Evolutionary conservation across 2,888 invertebrate species (phyloP), one percentile per base, ranked within the genome.

Genomic region (Flabesymbios commensalis): DNA sequence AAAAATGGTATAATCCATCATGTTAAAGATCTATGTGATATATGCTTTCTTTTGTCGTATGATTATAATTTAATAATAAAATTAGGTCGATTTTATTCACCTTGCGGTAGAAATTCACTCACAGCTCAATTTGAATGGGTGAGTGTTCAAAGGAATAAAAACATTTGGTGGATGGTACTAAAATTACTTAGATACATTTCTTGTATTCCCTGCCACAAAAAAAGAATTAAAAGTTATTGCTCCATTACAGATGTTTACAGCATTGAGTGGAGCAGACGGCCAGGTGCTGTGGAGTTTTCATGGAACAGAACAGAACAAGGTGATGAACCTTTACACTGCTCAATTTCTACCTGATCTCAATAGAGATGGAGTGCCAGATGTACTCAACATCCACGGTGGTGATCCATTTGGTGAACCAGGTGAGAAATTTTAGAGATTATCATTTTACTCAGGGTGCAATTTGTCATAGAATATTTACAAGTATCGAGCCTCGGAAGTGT

Each of bases 221-320:
- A n/a, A n/a, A n/a, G n/a, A n/a, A n/a, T n/a, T n/a, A n/a, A n/a
- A n/a, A n/a, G n/a, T n/a, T n/a, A n/a, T n/a, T n/a, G n/a, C 26
- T 22, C 26, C 28, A 19, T 60, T 66, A 0, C 65, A 84, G 84
- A 79, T 79, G 0, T 83, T 85, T 60, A 86, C 87, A 65, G 87
- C 88, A 1, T 84, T 91, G 4, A 87, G 88, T 80, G 88, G 90
- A 0, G 86, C 85, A 67, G 87, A 88, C 70, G 91, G 92, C 0
- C 82, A 85, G 14, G 78, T 85, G 17, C 81, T 92, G 57, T 92
- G 92, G 92, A 83, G 85, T 60, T 85, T 87, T 62, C 71, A 75
- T 29, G 72, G 78, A 52, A 81, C 81, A 51, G 84, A 84, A 71
- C 85, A 84, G 7, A 84, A 83, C 60, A 83, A 81, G 63, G 85